phyloP scores from a whole-genome alignment of 1,140 invertebrate species.

The Panagrolaimus sp. region DNA sequence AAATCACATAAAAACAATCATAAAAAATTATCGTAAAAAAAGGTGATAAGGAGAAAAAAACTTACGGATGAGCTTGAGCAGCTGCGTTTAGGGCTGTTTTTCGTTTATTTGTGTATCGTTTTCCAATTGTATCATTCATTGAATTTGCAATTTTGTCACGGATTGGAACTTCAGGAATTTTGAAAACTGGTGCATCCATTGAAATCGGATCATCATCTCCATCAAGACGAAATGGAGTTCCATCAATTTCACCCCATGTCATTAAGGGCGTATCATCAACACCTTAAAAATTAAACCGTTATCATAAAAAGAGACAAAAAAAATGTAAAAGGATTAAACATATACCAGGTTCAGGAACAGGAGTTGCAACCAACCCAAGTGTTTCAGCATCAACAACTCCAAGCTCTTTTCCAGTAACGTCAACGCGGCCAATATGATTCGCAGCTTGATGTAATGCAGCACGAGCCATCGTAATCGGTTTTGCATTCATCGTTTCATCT shows the following conservation, averaged over 20 bases:
- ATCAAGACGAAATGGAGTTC: conserved; percentile 76
- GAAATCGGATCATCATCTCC: conserved; percentile 58
- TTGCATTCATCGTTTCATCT: conserved; percentile 60
- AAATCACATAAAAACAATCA: neutral
- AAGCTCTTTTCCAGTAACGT: conserved; percentile 81
- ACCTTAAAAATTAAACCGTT: too few species aligned
- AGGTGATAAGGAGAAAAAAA: neutral
- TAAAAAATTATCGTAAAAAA: neutral
- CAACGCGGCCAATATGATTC: conserved; percentile 73
- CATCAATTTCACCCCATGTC: conserved; percentile 98
- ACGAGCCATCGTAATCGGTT: conserved; percentile 43
- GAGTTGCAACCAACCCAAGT: conserved; percentile 63
- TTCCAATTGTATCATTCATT: conserved; percentile 80
- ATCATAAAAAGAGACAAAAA: too few species aligned
- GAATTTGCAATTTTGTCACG: conserved; percentile 80
- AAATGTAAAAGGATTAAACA: too few species aligned
- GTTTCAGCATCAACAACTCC: conserved; percentile 61
- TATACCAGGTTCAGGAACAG: conserved; percentile 63
- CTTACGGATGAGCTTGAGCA: conserved; percentile 3
- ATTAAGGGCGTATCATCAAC: conserved; percentile 82
- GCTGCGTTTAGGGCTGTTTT: conserved; percentile 57
- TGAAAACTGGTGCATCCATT: conserved; percentile 59
- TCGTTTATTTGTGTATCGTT: conserved; percentile 72
- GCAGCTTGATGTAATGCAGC: conserved; percentile 55
- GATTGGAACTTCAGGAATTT: conserved; percentile 73